Conservation (phyloP, 2,888 invertebrate species). For the Ichneumon xanthorius region DNA sequence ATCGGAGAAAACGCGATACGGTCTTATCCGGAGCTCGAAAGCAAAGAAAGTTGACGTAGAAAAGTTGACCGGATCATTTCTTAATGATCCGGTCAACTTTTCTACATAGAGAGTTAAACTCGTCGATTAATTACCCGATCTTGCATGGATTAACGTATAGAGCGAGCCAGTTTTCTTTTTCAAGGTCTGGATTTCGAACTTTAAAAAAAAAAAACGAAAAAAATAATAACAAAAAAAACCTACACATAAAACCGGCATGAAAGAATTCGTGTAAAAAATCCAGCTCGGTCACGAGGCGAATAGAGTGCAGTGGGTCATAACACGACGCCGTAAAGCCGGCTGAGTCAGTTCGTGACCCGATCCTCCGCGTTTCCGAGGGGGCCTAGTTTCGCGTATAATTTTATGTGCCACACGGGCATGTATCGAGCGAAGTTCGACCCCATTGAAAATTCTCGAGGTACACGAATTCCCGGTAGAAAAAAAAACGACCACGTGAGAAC, state of each 20-base stretch:
- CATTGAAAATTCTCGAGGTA: background rate
- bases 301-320: constrained; percentile 66
- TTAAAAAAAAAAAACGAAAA: constrained; percentile 8
- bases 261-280: constrained; percentile 42
- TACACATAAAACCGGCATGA: background rate
- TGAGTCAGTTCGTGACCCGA: constrained; percentile 58
- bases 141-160: background rate
- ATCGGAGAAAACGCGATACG: background rate
- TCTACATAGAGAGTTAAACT: background rate
- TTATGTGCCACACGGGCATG: background rate
- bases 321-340: constrained; percentile 20
- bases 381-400: constrained; percentile 40
- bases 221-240: background rate
- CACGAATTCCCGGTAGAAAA: background rate
- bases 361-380: constrained; percentile 20
- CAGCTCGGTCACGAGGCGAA: constrained; percentile 60
- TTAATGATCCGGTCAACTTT: background rate
- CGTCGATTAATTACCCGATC: background rate
- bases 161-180: background rate
- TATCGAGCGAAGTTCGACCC: background rate
- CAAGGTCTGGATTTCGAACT: background rate
- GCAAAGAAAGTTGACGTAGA: constrained; percentile 25
- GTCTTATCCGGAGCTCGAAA: background rate
- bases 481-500: constrained; percentile 6
- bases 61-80: constrained; percentile 11